Evolutionary conservation across 2,888 invertebrate genomes (phyloP).

Genomic region (Leucoma salicis): DNA sequence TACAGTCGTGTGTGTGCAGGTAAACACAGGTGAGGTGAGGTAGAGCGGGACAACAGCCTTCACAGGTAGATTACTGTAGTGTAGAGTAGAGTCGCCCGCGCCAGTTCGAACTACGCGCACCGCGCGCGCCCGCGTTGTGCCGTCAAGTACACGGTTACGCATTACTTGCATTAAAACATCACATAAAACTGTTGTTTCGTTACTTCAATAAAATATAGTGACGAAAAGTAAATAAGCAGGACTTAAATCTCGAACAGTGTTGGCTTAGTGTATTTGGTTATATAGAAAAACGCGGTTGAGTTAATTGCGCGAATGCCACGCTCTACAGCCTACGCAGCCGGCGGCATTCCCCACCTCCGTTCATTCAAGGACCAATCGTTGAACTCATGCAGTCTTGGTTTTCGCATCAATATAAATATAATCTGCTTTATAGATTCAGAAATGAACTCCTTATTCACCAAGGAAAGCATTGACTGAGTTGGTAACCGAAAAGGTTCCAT

Average conservation of each 20-base stretch:
- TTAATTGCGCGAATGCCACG: slow-evolving; percentile 78
- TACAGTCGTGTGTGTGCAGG: slow-evolving; percentile 45
- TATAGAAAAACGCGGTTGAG: slow-evolving; percentile 34
- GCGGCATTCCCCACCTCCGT: slow-evolving; percentile 72
- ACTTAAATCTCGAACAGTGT: slow-evolving; percentile 23
- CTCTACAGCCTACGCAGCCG: slow-evolving; percentile 76
- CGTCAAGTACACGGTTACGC: slow-evolving; percentile 34
- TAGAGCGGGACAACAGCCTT: slow-evolving; percentile 64
- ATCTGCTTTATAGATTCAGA: slow-evolving; percentile 55
- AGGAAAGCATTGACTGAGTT: slow-evolving; percentile 54
- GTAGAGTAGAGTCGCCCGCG: slow-evolving; percentile 26
- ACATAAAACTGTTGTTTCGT: slow-evolving; percentile 34
- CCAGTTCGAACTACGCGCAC: slow-evolving; percentile 63
- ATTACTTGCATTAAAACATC: slow-evolving; percentile 54
- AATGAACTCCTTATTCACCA: slow-evolving; percentile 51
- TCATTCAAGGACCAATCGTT: slow-evolving; percentile 79
- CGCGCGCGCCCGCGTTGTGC: slow-evolving; percentile 64
- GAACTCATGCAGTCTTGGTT: slow-evolving; percentile 66
- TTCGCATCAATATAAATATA: slow-evolving; percentile 56
- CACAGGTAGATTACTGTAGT: slow-evolving; percentile 52
- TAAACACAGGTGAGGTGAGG: slow-evolving; percentile 40
- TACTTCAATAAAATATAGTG: neutral
- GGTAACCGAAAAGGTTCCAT: slow-evolving; percentile 52
- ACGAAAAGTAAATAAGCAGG: neutral
- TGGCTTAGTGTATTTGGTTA: slow-evolving; percentile 33